These are phyloP conservation scores for Sebastes taczanowskii DNA, from an alignment of 2,797 vertebrate species.

Conservation along the genomic window DNA sequence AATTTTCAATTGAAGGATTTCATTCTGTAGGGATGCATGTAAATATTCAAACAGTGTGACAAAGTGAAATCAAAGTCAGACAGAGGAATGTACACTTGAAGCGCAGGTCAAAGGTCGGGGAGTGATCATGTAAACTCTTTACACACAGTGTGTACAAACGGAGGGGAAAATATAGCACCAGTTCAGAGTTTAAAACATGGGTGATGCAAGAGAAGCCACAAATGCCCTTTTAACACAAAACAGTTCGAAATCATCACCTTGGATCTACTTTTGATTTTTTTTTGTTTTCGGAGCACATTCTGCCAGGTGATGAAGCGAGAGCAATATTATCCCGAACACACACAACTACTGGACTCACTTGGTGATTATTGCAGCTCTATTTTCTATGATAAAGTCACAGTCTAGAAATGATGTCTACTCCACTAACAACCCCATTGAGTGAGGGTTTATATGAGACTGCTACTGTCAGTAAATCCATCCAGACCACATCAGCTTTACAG, in stretches of 20 bases:
- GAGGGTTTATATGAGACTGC: constrained; percentile 35
- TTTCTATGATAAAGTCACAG: constrained; percentile 73
- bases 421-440: constrained; percentile 56
- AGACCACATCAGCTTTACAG: constrained; percentile 51
- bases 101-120: constrained; percentile 6
- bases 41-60: constrained; percentile 1
- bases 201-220: constrained; percentile 40
- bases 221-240: constrained; percentile 46
- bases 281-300: constrained; percentile 48
- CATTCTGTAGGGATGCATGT: neutral
- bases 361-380: constrained; percentile 81
- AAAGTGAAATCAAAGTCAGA: constrained; percentile 24
- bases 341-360: constrained; percentile 74
- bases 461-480: constrained; percentile 43
- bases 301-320: constrained; percentile 50
- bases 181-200: constrained; percentile 64
- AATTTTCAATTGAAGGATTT: neutral
- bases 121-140: constrained; percentile 54
- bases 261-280: neutral
- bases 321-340: constrained; percentile 60
- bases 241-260: constrained; percentile 49
- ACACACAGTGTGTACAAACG: constrained; percentile 60
- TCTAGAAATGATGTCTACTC: constrained; percentile 72
- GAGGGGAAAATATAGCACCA: constrained; percentile 78
- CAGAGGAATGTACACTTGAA: constrained; percentile 34